Base-by-base conservation (phyloP, 2,113 vertebrate genomes). In the Cavia aperea region DNA sequence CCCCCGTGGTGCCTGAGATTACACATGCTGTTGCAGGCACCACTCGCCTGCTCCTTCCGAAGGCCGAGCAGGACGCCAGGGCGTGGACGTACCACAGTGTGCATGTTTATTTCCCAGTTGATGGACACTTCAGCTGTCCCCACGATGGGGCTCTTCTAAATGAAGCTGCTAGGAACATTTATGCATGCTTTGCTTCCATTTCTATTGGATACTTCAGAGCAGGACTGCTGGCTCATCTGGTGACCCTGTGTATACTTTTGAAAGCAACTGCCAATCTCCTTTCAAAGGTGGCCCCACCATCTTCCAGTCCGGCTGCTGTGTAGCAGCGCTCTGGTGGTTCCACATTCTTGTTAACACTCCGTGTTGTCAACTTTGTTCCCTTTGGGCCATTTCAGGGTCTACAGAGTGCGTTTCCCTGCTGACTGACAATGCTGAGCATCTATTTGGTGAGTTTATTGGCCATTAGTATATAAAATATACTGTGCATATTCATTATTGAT, bases 21-120 rank as follows among this genome's bases (percentile, higher is more conserved):
- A 31, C 9, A 5, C 3, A 0, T 6, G 31, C 36, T n/a, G 14
- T 18, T 7, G 14, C 12, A 21, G 12, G 10, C 2, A 9, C 9
- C 66, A 16, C 33, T 8, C 1, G 18, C 24, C 56, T 16, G 39
- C 33, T 62, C 72, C 24, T 49, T 63, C 60, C 31, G 1, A 1
- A 4, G 11, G 36, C 70, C 7, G 36, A 14, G 18, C 7, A 54
- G 56, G 15, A 54, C 12, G 33, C 58, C 21, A 4, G 0, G 2
- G 24, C 4, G 1, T 0, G 31, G 79, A 26, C 0, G 9, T 7
- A 21, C 39, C 36, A 0, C 8, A 1, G 9, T 8, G 10, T 0
- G n/a, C 39, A 5, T 39, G 33, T 60, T 85, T 5, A 0, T 51
- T n/a, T 70, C 26, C 1, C 9, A 0, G 15, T 0, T 1, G 54